These are phyloP conservation scores for Beroe ovata DNA, from an alignment of 37 sponge, comb jelly and placozoan genomes.

Conservation along the genomic window DNA sequence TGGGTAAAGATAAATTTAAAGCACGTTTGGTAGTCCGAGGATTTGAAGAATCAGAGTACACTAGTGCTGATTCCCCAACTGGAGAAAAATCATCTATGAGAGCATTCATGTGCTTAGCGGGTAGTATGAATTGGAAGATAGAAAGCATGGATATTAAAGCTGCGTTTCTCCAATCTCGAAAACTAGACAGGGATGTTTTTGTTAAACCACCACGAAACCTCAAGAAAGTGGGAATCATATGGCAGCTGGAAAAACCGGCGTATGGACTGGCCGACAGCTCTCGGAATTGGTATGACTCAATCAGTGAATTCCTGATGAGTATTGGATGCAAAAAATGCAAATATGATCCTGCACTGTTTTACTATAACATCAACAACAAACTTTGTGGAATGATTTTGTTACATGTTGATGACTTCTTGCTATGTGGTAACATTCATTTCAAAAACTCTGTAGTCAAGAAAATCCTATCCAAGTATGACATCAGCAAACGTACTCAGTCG, in stretches of 20 bases:
- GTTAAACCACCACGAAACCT: slow-evolving; percentile 4
- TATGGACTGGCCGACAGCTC: neutral
- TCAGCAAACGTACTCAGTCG: neutral
- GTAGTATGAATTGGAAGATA: neutral
- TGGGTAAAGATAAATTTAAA: neutral
- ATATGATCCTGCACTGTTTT: neutral
- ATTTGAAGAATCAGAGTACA: neutral
- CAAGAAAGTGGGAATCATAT: slow-evolving; percentile 17
- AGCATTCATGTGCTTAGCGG: neutral
- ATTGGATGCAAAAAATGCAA: neutral
- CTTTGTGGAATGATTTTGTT: neutral
- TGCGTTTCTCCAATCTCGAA: neutral
- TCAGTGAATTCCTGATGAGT: neutral
- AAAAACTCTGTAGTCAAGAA: neutral
- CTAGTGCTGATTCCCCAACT: neutral
- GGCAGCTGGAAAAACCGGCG: slow-evolving; percentile 11
- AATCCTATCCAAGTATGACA: neutral
- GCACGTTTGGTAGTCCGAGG: neutral
- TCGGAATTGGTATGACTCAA: neutral
- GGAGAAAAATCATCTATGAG: slow-evolving; percentile 3
- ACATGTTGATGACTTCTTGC: slow-evolving; percentile 33
- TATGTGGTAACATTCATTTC: neutral
- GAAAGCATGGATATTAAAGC: slow-evolving; percentile 22
- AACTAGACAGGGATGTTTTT: neutral
- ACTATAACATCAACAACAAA: neutral